phyloP scores from a whole-genome alignment of 2,888 invertebrate species.

The Monopis laevigella region DNA sequence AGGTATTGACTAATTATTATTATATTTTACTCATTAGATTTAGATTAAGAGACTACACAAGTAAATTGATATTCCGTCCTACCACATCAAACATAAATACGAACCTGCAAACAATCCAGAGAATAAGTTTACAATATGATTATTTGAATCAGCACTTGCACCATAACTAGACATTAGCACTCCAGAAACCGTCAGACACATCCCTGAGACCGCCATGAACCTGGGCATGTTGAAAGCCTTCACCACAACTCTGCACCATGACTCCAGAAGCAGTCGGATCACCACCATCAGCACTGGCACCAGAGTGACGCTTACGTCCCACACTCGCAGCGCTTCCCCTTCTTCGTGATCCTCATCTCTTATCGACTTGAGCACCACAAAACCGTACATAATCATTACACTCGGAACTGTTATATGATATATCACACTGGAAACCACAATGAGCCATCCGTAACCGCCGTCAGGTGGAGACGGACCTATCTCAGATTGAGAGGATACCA shows the following conservation, averaged over 20 bases:
- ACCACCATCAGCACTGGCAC: slow-evolving; percentile 70
- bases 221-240: slow-evolving; percentile 67
- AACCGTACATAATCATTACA: slow-evolving; percentile 61
- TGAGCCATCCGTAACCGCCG: slow-evolving; percentile 74
- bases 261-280: slow-evolving; percentile 66
- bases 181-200: slow-evolving; percentile 67
- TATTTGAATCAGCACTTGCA: slow-evolving; percentile 48
- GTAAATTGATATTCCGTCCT: no score
- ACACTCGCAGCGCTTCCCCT: slow-evolving; percentile 48
- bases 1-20: no score
- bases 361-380: slow-evolving; percentile 61
- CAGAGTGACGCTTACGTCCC: slow-evolving; percentile 67
- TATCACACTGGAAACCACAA: slow-evolving; percentile 65
- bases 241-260: slow-evolving; percentile 67
- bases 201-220: slow-evolving; percentile 64
- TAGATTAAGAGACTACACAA: no score
- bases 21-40: no score
- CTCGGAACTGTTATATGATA: slow-evolving; percentile 71
- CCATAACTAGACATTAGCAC: slow-evolving; percentile 61
- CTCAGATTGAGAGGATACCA: slow-evolving; percentile 71
- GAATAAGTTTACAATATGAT: slow-evolving; percentile 55
- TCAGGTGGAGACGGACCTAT: slow-evolving; percentile 73
- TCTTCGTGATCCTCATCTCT: slow-evolving; percentile 54
- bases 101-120: slow-evolving; percentile 63
- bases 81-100: slow-evolving; percentile 19